Conservation (phyloP, 2,797 vertebrate species). For the Artibeus jamaicensis region DNA sequence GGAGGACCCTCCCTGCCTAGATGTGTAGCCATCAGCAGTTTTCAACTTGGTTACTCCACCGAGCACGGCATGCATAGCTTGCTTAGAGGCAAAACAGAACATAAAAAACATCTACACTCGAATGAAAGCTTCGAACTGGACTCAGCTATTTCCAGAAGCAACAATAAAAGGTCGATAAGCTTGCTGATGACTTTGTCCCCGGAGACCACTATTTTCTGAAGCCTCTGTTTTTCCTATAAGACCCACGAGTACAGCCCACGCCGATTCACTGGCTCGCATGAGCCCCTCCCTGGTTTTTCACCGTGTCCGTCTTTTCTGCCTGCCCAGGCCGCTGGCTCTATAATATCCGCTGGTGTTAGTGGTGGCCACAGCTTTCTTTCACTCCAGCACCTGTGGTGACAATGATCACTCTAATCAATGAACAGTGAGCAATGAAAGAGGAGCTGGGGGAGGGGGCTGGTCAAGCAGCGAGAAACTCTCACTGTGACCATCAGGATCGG, state of each 20-base stretch:
- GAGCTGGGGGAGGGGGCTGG: neutral
- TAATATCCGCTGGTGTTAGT: neutral
- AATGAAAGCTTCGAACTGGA: neutral
- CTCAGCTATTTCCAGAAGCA: neutral
- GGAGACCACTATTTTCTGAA: neutral
- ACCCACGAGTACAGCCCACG: too few species aligned
- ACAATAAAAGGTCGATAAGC: neutral
- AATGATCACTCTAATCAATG: too few species aligned
- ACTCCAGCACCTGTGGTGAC: neutral
- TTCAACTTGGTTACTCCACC: neutral
- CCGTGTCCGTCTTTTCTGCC: neutral
- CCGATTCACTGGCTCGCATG: neutral
- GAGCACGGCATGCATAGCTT: rapidly evolving
- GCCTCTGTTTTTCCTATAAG: neutral
- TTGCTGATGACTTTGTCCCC: neutral
- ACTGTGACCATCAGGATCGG: rapidly evolving
- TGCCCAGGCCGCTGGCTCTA: neutral
- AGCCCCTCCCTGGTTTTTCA: neutral
- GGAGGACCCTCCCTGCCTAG: neutral
- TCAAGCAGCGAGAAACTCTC: neutral
- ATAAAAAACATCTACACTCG: neutral
- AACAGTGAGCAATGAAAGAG: neutral
- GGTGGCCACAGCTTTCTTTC: neutral
- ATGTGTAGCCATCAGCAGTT: too few species aligned
- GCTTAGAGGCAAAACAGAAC: neutral